Conservation (phyloP, 2,888 invertebrate genomes). For the Odontocolon sp. region DNA sequence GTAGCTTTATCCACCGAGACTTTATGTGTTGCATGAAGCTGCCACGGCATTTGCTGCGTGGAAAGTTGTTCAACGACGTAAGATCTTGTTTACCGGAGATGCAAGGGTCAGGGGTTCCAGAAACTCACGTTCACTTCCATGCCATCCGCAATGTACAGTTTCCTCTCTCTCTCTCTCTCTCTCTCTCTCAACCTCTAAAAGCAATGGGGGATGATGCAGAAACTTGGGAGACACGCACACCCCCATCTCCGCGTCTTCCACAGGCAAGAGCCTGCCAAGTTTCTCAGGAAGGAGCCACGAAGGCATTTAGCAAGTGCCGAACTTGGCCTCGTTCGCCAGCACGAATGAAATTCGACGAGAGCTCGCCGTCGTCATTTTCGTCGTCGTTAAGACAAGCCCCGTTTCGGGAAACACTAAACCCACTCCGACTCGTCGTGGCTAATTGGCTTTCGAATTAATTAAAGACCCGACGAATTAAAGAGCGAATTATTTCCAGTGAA, state of each 20-base stretch:
- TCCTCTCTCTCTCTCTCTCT: too few species aligned
- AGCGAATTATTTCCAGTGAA: constrained; percentile 29
- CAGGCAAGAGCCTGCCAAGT: constrained; percentile 51
- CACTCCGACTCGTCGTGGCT: constrained; percentile 13
- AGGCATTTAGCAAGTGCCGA: constrained; percentile 56
- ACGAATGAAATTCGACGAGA: constrained; percentile 50
- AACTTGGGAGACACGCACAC: constrained; percentile 45
- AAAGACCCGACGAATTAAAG: constrained; percentile 41
- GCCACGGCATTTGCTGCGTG: not conserved
- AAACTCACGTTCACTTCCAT: constrained; percentile 9
- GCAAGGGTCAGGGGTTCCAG: constrained; percentile 1
- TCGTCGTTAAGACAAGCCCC: constrained; percentile 26
- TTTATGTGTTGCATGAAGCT: not conserved
- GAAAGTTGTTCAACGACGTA: constrained; percentile 13
- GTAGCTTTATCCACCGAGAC: not conserved
- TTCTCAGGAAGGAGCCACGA: constrained; percentile 45
- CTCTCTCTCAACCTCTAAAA: too few species aligned
- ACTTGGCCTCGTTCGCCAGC: constrained; percentile 43
- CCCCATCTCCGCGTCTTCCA: not conserved
- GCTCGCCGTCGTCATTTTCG: constrained; percentile 10
- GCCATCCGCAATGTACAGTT: constrained; percentile 27
- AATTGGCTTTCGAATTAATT: constrained; percentile 56
- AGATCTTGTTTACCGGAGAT: constrained; percentile 32
- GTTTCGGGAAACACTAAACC: constrained; percentile 31
- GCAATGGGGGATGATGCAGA: constrained; percentile 19